Evolutionary conservation across 2,113 vertebrate genomes (phyloP).

Genomic region (Laterallus jamaicensis): DNA sequence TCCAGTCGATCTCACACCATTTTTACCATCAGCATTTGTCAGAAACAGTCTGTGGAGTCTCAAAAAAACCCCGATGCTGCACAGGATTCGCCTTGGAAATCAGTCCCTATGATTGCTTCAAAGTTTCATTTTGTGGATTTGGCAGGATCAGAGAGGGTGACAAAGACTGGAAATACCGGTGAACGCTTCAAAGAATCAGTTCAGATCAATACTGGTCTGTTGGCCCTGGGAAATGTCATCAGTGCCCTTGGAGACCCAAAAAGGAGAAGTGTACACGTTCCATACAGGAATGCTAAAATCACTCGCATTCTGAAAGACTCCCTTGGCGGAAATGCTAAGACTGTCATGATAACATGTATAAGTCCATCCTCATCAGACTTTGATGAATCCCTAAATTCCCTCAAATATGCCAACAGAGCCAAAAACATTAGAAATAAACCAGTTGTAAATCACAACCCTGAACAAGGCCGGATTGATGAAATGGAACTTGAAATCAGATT

Average conservation of each 20-base stretch:
- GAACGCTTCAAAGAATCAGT: slow-evolving; percentile 87
- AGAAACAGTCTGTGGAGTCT: slow-evolving; percentile 53
- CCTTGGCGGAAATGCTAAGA: slow-evolving; percentile 89
- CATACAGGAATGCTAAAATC: slow-evolving; percentile 91
- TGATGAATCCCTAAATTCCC: slow-evolving; percentile 86
- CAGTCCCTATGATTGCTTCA: slow-evolving; percentile 70
- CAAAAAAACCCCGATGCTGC: slow-evolving; percentile 9
- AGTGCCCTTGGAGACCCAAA: slow-evolving; percentile 86
- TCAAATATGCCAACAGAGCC: slow-evolving; percentile 87
- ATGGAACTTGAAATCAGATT: slow-evolving; percentile 85
- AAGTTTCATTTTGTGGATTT: slow-evolving; percentile 94
- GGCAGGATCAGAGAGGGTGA: slow-evolving; percentile 87
- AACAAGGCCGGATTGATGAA: slow-evolving; percentile 79
- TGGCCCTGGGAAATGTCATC: slow-evolving; percentile 90
- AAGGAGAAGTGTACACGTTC: slow-evolving; percentile 81
- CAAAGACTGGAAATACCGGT: slow-evolving; percentile 86
- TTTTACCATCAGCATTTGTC: slow-evolving; percentile 84
- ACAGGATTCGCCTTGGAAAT: slow-evolving; percentile 46
- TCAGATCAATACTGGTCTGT: slow-evolving; percentile 87
- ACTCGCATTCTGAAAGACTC: slow-evolving; percentile 92
- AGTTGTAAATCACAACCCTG: slow-evolving; percentile 76
- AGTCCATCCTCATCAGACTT: slow-evolving; percentile 86
- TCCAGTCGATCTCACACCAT: slow-evolving; percentile 91
- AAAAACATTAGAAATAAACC: slow-evolving; percentile 87
- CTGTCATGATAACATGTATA: slow-evolving; percentile 89